A percentile compares a stretch with the other conserved stretches of the same genome.
Evolutionary conservation across 2,888 invertebrate genomes (phyloP).

Genomic region (Sphinx pinastri): DNA sequence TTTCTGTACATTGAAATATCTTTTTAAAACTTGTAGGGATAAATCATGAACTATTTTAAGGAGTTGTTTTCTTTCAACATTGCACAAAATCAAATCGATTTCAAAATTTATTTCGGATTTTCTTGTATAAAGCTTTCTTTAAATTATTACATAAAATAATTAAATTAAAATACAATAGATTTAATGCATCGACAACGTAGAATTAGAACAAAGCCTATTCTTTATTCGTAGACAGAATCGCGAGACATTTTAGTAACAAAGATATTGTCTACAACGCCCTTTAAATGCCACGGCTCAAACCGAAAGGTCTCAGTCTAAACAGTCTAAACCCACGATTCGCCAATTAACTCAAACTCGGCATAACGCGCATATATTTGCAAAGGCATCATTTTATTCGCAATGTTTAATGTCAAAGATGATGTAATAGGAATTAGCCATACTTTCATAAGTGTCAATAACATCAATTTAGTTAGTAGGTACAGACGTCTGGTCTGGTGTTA

Average conservation of each 20-base stretch:
- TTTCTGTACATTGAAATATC: not conserved
- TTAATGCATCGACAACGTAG: too few relatives aligned
- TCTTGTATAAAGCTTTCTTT: too few relatives aligned
- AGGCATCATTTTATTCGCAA: not conserved
- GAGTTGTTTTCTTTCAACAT: too few relatives aligned
- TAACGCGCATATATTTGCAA: not conserved
- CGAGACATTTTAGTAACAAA: not conserved
- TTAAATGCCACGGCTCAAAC: not conserved
- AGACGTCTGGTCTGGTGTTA: not conserved
- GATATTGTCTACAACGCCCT: slow-evolving; percentile 1
- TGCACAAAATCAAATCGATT: too few relatives aligned
- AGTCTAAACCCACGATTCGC: not conserved
- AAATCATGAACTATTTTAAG: too few relatives aligned
- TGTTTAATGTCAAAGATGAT: not conserved
- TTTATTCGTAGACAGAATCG: not conserved
- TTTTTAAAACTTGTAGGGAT: too few relatives aligned
- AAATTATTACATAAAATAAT: too few relatives aligned
- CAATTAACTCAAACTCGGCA: not conserved
- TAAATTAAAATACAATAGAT: too few relatives aligned
- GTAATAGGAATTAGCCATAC: not conserved
- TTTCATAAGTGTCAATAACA: not conserved
- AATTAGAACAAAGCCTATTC: not conserved
- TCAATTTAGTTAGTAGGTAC: not conserved
- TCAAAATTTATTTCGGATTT: too few relatives aligned
- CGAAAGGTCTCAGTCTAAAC: not conserved